These are phyloP conservation scores for Eupithecia subumbrata DNA, from an alignment of 2,888 invertebrate species.

Conservation along the genomic window DNA sequence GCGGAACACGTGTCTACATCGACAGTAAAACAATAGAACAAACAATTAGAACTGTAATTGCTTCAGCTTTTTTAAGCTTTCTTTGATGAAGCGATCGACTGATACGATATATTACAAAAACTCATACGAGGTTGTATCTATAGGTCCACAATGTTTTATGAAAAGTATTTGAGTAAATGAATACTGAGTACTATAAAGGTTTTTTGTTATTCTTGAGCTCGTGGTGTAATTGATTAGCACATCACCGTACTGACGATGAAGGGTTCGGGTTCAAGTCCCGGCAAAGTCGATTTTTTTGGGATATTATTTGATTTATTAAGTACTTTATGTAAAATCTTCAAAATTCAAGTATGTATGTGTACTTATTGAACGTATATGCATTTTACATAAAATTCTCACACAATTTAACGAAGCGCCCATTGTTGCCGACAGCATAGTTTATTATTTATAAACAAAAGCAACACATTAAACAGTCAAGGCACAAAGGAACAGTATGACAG, in stretches of 20 bases:
- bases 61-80: slow-evolving; percentile 23
- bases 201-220: no score
- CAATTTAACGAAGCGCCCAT: slow-evolving; percentile 7
- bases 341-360: background rate
- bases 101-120: background rate
- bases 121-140: background rate
- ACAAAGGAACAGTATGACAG: slow-evolving; percentile 73
- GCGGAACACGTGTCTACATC: slow-evolving; percentile 39
- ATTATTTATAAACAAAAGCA: slow-evolving; percentile 45
- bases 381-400: slow-evolving; percentile 1
- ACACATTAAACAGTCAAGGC: slow-evolving; percentile 49
- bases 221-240: no score
- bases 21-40: slow-evolving; percentile 38
- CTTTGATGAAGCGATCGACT: slow-evolving; percentile 20
- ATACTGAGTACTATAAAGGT: background rate
- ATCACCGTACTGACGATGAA: no score
- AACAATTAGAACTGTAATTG: slow-evolving; percentile 27
- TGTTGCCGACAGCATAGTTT: slow-evolving; percentile 34
- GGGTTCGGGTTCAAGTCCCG: no score
- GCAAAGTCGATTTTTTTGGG: no score
- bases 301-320: background rate
- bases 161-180: background rate
- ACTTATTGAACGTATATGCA: background rate
- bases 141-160: background rate
- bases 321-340: background rate